phyloP scores from a whole-genome alignment of 2,113 vertebrate genomes.

The Acanthochromis polyacanthus region DNA sequence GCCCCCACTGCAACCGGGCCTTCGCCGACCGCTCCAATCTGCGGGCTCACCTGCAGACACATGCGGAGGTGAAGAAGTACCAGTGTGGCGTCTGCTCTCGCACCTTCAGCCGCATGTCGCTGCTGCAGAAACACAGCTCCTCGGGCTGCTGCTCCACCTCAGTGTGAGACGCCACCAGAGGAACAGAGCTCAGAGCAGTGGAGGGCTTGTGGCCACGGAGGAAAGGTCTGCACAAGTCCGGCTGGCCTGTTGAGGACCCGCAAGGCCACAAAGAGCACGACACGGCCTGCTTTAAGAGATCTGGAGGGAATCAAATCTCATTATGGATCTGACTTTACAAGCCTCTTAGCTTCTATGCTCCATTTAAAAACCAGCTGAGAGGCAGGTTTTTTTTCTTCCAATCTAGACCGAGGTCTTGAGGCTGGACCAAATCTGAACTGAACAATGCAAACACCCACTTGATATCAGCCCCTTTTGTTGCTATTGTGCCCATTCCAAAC shows the following conservation, averaged over 20 bases:
- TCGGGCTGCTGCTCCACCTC: constrained; percentile 90
- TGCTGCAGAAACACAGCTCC: constrained; percentile 95
- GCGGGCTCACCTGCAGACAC: constrained; percentile 97
- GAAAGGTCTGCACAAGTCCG: constrained; percentile 31
- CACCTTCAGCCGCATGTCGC: constrained; percentile 97
- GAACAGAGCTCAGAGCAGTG: constrained; percentile 49
- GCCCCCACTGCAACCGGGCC: constrained; percentile 95
- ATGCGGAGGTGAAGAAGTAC: constrained; percentile 98
- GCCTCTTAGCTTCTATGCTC: constrained; percentile 55
- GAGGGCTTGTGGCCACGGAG: constrained; percentile 34
- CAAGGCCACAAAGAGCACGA: constrained; percentile 53
- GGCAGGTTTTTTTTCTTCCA: constrained; percentile 43
- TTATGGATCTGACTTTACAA: constrained; percentile 64
- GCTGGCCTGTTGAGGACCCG: constrained; percentile 53
- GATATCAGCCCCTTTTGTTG: constrained; percentile 58
- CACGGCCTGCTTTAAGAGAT: constrained; percentile 53
- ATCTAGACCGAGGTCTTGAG: constrained; percentile 52
- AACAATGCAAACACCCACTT: constrained; percentile 55
- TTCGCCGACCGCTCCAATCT: constrained; percentile 98
- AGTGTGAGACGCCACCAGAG: constrained; percentile 58
- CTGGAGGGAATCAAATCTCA: constrained; percentile 57
- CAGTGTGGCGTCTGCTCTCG: constrained; percentile 93
- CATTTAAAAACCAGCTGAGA: constrained; percentile 46
- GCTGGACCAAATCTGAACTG: constrained; percentile 70
- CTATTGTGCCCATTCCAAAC: constrained; percentile 71